These are phyloP conservation scores for Acanthiza pusilla DNA, from an alignment of 2,797 vertebrate species.

Conservation along the genomic window DNA sequence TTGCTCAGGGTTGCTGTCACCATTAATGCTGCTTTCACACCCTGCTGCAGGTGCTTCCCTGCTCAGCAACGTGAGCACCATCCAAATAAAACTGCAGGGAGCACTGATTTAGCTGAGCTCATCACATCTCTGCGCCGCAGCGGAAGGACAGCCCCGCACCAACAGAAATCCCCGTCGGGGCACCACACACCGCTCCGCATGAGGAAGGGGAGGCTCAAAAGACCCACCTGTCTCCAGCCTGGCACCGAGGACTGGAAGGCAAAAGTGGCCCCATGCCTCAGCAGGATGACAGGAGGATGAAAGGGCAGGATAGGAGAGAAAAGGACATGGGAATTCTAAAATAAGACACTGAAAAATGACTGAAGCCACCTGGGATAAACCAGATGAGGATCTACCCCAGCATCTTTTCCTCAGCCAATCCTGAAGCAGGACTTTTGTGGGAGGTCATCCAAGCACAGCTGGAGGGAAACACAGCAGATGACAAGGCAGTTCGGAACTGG, in stretches of 20 bases:
- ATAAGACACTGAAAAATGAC: background rate
- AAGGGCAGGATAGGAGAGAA: background rate
- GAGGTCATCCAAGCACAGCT: background rate
- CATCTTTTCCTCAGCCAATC: background rate
- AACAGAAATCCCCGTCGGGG: background rate
- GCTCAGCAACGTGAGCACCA: background rate
- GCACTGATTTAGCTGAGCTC: background rate
- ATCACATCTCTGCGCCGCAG: background rate
- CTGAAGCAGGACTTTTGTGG: background rate
- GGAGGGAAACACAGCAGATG: background rate
- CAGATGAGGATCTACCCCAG: background rate
- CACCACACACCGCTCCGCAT: background rate
- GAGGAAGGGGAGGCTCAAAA: background rate
- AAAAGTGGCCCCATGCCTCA: background rate
- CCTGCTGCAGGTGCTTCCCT: conserved; percentile 38
- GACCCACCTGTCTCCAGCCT: background rate
- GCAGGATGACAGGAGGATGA: background rate
- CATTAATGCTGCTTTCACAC: background rate
- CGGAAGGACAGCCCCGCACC: background rate
- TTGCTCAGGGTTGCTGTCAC: rapidly evolving
- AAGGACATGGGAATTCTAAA: background rate
- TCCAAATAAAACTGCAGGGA: conserved; percentile 24
- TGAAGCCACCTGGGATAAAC: background rate
- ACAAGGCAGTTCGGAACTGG: rapidly evolving
- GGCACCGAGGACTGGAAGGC: background rate